A percentile compares a stretch with the other conserved stretches of the same genome.
These are phyloP conservation scores for Tetrapedia diversipes DNA, from an alignment of 2,888 invertebrate genomes.

Conservation along the genomic window DNA sequence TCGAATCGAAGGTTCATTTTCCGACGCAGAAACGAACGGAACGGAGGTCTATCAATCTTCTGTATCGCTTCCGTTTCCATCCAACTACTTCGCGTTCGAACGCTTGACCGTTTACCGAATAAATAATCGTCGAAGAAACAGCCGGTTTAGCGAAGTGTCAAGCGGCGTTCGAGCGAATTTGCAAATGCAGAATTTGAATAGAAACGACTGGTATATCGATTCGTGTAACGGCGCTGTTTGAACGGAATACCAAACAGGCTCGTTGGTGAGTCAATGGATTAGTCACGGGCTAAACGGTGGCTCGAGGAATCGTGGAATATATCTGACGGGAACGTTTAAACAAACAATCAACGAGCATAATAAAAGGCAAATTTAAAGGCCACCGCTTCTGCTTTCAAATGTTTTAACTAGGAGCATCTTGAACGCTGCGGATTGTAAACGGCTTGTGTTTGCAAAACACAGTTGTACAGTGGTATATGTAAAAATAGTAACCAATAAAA, in stretches of 20 bases:
- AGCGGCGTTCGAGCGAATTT: background rate
- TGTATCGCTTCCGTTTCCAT: no score
- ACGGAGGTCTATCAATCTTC: constrained; percentile 28
- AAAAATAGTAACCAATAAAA: no score
- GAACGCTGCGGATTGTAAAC: no score
- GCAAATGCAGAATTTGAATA: background rate
- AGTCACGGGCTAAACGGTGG: background rate
- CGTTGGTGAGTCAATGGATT: background rate
- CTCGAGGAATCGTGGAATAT: background rate
- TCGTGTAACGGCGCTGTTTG: background rate
- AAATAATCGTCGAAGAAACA: constrained; percentile 19
- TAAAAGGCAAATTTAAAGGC: no score
- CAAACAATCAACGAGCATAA: background rate
- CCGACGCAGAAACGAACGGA: constrained; percentile 9
- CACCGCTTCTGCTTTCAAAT: no score
- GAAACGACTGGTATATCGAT: no score
- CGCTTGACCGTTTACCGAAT: constrained; percentile 12
- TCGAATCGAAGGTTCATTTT: constrained; percentile 21
- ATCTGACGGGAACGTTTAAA: background rate
- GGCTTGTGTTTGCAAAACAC: no score
- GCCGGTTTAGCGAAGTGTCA: no score
- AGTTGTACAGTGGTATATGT: no score
- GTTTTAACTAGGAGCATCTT: no score
- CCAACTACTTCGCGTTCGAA: no score
- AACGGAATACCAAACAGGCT: background rate